Conservation (phyloP, 2,113 vertebrate species). For the Petroica traversi region DNA sequence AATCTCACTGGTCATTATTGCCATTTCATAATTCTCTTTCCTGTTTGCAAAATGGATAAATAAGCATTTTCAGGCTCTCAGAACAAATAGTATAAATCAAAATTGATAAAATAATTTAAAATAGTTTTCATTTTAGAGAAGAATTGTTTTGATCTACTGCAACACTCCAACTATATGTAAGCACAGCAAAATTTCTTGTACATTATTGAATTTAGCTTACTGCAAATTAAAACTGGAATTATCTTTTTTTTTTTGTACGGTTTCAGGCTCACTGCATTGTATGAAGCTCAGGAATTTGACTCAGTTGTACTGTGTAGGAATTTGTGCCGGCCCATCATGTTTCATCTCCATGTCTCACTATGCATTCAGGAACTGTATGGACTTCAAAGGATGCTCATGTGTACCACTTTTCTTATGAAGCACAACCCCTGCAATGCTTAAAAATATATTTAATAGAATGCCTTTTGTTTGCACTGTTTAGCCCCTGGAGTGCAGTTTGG, state of each 20-base stretch:
- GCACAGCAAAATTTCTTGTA: neutral
- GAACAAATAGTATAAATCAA: neutral
- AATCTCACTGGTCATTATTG: neutral
- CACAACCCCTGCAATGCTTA: neutral
- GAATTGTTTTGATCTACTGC: neutral
- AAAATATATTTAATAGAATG: neutral
- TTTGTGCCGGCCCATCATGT: neutral
- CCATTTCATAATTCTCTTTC: neutral
- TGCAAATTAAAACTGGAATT: neutral
- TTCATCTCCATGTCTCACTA: neutral
- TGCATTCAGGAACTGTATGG: accelerated
- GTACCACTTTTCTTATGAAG: neutral
- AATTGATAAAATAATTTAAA: neutral
- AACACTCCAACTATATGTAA: neutral
- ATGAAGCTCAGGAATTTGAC: neutral
- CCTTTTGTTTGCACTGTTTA: neutral
- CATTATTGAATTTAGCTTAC: neutral
- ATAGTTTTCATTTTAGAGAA: neutral
- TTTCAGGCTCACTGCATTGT: neutral
- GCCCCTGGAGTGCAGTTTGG: neutral
- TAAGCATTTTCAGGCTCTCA: neutral
- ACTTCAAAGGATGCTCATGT: neutral
- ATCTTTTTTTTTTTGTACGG: neutral
- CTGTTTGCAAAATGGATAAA: neutral
- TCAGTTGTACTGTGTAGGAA: neutral